phyloP scores from a whole-genome alignment of 2,888 invertebrate species.

The Drosophila vallismaia region DNA sequence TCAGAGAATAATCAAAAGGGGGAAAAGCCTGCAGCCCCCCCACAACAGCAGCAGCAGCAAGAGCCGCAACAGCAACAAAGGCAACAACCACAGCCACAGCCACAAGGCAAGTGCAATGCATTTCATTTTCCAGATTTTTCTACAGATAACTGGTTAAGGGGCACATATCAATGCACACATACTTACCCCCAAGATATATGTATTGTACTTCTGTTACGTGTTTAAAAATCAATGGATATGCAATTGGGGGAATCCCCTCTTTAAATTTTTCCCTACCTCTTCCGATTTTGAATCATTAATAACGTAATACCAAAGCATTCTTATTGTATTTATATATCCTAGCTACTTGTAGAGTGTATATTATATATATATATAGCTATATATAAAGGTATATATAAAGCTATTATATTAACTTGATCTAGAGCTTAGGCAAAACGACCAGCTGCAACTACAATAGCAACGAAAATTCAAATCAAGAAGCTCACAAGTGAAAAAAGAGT shows the following conservation, averaged over 20 bases:
- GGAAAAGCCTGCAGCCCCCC: neutral
- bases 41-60: slow-evolving; percentile 16
- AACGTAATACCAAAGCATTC: no score
- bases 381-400: no score
- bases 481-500: slow-evolving; percentile 45
- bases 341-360: slow-evolving; percentile 68
- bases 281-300: no score
- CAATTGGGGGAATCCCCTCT: no score
- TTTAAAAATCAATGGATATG: no score
- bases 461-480: slow-evolving; percentile 57
- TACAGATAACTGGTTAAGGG: neutral
- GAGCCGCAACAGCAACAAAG: slow-evolving; percentile 5
- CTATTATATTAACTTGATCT: slow-evolving; percentile 74
- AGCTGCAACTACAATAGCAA: slow-evolving; percentile 37
- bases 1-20: slow-evolving; percentile 10
- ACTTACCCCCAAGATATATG: neutral
- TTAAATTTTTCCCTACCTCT: no score
- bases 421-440: slow-evolving; percentile 50
- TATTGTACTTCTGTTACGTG: no score
- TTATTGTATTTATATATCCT: slow-evolving; percentile 48
- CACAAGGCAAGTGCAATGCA: slow-evolving; percentile 42
- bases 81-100: slow-evolving; percentile 21
- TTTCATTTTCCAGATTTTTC: neutral
- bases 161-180: neutral
- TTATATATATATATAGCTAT: slow-evolving; percentile 29